These are phyloP conservation scores for Helicolenus hilgendorfi DNA, from an alignment of 2,797 vertebrate genomes.

Conservation along the genomic window DNA sequence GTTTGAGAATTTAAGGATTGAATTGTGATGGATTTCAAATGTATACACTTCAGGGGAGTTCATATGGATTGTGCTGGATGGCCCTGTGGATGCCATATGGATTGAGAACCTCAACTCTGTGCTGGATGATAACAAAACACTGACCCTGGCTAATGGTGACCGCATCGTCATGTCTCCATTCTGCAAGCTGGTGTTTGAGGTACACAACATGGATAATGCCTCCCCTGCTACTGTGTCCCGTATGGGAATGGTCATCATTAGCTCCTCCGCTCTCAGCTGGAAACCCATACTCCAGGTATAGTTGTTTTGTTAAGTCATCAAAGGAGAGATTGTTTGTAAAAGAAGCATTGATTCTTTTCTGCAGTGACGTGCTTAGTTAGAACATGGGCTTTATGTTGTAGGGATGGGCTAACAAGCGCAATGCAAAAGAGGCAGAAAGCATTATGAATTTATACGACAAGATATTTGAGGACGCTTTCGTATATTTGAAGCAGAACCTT, in stretches of 20 bases:
- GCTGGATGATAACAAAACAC: constrained; percentile 95
- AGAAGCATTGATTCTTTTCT: neutral
- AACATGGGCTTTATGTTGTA: constrained; percentile 64
- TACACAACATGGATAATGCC: constrained; percentile 96
- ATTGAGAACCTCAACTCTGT: constrained; percentile 97
- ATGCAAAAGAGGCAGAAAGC: constrained; percentile 81
- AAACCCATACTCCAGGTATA: constrained; percentile 94
- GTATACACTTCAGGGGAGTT: constrained; percentile 80
- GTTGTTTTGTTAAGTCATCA: neutral
- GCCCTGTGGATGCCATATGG: constrained; percentile 97
- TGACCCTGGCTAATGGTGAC: constrained; percentile 95
- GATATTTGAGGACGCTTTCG: constrained; percentile 89
- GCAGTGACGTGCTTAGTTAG: neutral
- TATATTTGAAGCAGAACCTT: constrained; percentile 89
- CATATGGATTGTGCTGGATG: constrained; percentile 96
- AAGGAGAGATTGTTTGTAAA: neutral
- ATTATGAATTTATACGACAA: constrained; percentile 85
- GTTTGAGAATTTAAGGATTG: neutral
- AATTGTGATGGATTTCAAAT: neutral
- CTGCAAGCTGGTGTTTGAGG: constrained; percentile 96
- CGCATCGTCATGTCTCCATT: constrained; percentile 95
- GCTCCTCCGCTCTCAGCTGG: constrained; percentile 94
- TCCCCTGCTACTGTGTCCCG: constrained; percentile 96
- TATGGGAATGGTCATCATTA: constrained; percentile 97
- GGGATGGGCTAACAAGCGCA: constrained; percentile 91